phyloP scores from a whole-genome alignment of 2,113 vertebrate genomes.

The Python bivittatus region DNA sequence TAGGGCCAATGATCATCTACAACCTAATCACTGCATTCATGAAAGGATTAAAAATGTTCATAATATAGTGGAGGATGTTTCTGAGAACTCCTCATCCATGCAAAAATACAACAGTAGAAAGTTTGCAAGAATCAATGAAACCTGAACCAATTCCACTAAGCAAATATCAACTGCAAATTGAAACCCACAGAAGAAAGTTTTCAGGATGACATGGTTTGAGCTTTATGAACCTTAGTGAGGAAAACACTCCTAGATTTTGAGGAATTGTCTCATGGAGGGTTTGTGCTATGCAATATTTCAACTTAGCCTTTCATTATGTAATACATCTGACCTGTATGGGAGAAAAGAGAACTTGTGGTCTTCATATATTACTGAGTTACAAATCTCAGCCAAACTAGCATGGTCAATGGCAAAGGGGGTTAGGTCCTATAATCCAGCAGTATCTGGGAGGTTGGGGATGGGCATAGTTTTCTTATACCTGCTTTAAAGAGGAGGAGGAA shows the following conservation, averaged over 20 bases:
- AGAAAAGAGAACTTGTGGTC: no score
- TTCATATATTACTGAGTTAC: no score
- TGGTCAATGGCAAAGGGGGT: no score
- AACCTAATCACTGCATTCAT: neutral
- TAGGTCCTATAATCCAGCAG: neutral
- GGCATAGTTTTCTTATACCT: no score
- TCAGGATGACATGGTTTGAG: slow-evolving; percentile 40
- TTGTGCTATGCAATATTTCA: slow-evolving; percentile 4
- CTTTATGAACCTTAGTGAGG: slow-evolving; percentile 23
- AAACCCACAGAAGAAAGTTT: slow-evolving; percentile 33
- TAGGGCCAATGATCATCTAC: neutral
- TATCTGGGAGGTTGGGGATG: no score
- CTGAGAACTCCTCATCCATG: slow-evolving; percentile 73
- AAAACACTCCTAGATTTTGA: slow-evolving; percentile 10
- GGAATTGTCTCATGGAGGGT: neutral
- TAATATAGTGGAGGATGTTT: no score
- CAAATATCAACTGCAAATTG: slow-evolving; percentile 43
- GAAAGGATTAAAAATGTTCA: no score
- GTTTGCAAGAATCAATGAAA: slow-evolving; percentile 64
- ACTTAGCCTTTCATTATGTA: neutral
- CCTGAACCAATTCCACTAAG: slow-evolving; percentile 39
- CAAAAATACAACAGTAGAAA: slow-evolving; percentile 64
- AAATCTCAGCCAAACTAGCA: no score
- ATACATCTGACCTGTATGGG: no score
- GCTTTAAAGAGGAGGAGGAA: no score